Evolutionary conservation across 1,140 invertebrate species (phyloP).

Genomic region (Paramacrobiotus metropolitanus): DNA sequence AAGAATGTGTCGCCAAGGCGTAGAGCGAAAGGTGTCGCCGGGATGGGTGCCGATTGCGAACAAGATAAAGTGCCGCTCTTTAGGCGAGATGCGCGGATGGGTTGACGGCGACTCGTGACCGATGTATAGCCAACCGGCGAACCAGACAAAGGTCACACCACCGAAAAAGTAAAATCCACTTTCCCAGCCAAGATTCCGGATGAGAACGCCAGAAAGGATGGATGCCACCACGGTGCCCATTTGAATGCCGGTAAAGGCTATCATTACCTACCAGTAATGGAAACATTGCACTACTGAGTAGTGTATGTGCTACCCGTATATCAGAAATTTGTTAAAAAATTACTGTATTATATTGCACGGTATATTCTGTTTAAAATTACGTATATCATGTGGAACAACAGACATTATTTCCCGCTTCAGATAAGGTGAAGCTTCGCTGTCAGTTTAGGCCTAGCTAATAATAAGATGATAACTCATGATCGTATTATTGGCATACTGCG

Average conservation of each 20-base stretch:
- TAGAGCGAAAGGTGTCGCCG: background rate
- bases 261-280: no score
- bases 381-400: no score
- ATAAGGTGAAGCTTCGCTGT: no score
- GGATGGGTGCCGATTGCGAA: background rate
- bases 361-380: no score
- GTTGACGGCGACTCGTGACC: constrained; percentile 38
- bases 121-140: constrained; percentile 52
- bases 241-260: background rate
- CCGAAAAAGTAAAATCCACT: constrained; percentile 64
- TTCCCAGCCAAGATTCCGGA: constrained; percentile 39
- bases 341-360: no score
- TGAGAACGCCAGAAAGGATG: background rate
- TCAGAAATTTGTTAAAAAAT: no score
- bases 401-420: no score
- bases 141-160: constrained; percentile 50
- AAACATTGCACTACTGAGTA: no score
- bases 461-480: no score
- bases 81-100: constrained; percentile 6
- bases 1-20: background rate
- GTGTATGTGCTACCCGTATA: no score
- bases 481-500: no score
- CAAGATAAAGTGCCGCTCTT: background rate
- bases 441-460: no score
- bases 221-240: background rate